Conservation (phyloP, 1,140 invertebrate species). For the Pseudomyrmex gracilis region DNA sequence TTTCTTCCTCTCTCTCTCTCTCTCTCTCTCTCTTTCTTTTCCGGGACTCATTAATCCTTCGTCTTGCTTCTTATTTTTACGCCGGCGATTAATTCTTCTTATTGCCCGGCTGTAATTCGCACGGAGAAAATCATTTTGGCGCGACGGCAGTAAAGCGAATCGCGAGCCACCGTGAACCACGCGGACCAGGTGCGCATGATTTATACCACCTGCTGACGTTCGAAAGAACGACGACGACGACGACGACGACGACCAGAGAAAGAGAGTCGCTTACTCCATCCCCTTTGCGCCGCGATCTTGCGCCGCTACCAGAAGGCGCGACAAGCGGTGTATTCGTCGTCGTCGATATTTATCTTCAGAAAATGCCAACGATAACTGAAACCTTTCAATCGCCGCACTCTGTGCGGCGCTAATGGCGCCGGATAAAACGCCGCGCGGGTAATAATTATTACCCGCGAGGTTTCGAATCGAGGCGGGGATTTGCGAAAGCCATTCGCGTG, state of each 20-base stretch:
- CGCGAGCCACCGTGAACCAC: conserved; percentile 49
- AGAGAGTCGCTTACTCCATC: background rate
- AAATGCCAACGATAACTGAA: conserved; percentile 54
- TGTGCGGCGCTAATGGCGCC: conserved; percentile 57
- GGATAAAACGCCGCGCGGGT: conserved; percentile 42
- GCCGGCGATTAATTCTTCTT: conserved; percentile 53
- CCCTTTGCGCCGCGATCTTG: background rate
- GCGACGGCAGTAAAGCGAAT: conserved; percentile 58
- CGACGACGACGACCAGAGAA: conserved; percentile 11
- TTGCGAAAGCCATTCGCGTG: conserved; percentile 25
- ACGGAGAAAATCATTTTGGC: conserved; percentile 57
- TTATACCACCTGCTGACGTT: conserved; percentile 55
- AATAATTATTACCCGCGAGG: conserved; percentile 67
- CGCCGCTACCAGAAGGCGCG: background rate
- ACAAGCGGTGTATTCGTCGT: conserved; percentile 32
- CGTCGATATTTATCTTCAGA: conserved; percentile 53
- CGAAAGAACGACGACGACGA: background rate
- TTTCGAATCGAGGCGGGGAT: conserved; percentile 60
- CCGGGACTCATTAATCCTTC: conserved; percentile 55
- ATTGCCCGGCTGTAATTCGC: conserved; percentile 56
- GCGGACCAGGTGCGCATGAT: conserved; percentile 55
- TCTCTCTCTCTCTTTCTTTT: no score
- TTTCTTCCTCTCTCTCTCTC: background rate
- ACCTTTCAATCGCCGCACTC: conserved; percentile 13
- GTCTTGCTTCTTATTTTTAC: conserved; percentile 50